Conservation (phyloP, 2,113 vertebrate genomes). For the Phainopepla nitens region DNA sequence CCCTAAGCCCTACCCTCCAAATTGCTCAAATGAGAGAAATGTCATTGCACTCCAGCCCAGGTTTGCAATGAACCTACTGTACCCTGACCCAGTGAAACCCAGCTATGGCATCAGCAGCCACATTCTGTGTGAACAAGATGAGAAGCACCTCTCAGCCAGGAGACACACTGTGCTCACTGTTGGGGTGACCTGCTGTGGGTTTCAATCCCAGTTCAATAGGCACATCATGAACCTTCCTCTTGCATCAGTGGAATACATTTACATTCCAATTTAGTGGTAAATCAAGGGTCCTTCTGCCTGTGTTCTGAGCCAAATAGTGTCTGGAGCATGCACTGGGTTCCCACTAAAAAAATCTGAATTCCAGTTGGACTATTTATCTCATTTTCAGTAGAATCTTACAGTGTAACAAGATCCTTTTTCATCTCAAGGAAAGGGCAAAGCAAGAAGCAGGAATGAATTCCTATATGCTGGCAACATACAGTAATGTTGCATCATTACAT, state of each 20-base stretch:
- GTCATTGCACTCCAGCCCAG: background rate
- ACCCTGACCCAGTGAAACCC: background rate
- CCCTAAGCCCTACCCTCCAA: background rate
- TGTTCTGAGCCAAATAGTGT: background rate
- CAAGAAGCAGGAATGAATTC: background rate
- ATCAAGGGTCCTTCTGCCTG: background rate
- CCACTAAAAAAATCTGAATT: background rate
- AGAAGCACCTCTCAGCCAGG: background rate
- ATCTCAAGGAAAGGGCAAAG: background rate
- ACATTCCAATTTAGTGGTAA: background rate
- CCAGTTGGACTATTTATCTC: background rate
- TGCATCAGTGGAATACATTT: background rate
- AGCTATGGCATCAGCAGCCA: background rate
- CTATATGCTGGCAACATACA: fast-evolving
- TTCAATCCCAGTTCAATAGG: background rate
- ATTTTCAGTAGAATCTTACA: background rate
- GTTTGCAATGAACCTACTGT: background rate
- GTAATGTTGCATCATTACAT: background rate
- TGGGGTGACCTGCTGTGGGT: fast-evolving
- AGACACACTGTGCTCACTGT: background rate
- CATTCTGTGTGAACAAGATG: fast-evolving
- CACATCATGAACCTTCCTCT: background rate
- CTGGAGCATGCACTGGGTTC: background rate
- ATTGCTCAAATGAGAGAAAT: fast-evolving
- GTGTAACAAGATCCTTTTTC: background rate